Base-by-base conservation (phyloP, 2,797 vertebrate species). In the Gadopsis marmoratus region DNA sequence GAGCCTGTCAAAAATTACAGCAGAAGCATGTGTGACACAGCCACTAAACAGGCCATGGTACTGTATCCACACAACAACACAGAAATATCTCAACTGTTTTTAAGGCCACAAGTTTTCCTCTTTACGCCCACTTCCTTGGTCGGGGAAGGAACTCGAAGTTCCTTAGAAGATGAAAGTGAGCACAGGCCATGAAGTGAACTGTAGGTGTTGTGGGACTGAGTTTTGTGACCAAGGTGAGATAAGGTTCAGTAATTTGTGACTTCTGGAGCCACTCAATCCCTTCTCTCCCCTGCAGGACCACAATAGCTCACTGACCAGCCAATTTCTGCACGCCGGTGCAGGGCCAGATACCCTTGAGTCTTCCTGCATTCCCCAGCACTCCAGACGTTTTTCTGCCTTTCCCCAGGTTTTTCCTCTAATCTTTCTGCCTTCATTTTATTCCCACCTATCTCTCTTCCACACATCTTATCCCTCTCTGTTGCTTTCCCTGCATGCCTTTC, bases 211-310 rank as follows among this genome's bases (percentile, higher is more conserved):
- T 75, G 76, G 77, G 74, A 74, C 31, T 13, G 33, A 56, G 76
- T 70, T 80, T 79, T 81, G 78, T 86, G 88, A 71, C 65, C 5
- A 10, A 74, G 75, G 51, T 50, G 59, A 78, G 81, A 87, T 87
- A 78, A 83, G 71, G 78, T 77, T 64, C 72, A 65, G 77, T 16
- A 3, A 51, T 79, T 58, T 68, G 55, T 78, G 64, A 70, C 65
- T 68, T 77, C 80, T 77, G 66, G 67, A 90, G 78, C 61, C 71
- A 61, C 84, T 88, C 75, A 64, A 0, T 62, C 55, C 70, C 70
- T 76, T 31, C 54, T 78, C 68, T 67, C 26, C 64, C 35, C 50
- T 69, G 68, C 74, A 78, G 64, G 35, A 71, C 71, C 76, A 88
- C 82, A 91, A 78, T 58, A 71, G 69, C 70, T 78, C 48, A 51